Evolutionary conservation across 1,140 invertebrate genomes (phyloP), one percentile per base, ranked within the genome.

Genomic region (Bombus breviceps): DNA sequence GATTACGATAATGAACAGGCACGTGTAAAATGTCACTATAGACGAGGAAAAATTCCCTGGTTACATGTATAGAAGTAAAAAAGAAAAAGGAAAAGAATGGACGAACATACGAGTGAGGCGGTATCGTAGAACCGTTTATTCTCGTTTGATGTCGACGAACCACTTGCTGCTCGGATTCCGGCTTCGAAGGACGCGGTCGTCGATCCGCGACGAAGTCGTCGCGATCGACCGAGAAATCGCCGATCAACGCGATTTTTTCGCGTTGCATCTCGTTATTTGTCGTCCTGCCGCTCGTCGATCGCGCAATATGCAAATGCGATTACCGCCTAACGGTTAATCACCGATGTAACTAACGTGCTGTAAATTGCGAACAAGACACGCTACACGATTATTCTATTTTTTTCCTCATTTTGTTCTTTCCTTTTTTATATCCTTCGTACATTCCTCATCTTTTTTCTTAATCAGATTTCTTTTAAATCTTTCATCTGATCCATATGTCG

Each of bases 61-160:
- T 28, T 39, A 34, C 25, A 39, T 0, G 4, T 25, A 10, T 37
- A 18, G 6, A n/a, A 73, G 13, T 28, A n/a, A 18, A 10, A 47
- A 41, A 41, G 1, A 34, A 34, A 1, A n/a, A 28, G 1, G 37
- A 39, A 28, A 34, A 57, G 28, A 53, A 25, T 34, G 18, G 1
- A 18, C 18, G 5, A 53, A 62, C 72, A 69, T 57, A 71, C 39
- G 32, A 78, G 47, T 47, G 41, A 82, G 83, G n/a, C 81, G 62
- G 74, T 10, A 69, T 69, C 66, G 37, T 28, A 57, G 73, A 88
- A 87, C 91, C 86, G 91, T 53, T 93, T 94, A 95, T 94, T 92
- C 93, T 93, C 93, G 87, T 94, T 94, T 75, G 91, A 93, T 93
- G 93, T 94, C 93, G 94, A 94, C 94, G 93, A 95, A 94, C 93